A percentile compares a stretch with the other conserved stretches of the same genome.
Evolutionary conservation across 2,113 vertebrate species (phyloP).

Genomic region (Coturnix japonica): DNA sequence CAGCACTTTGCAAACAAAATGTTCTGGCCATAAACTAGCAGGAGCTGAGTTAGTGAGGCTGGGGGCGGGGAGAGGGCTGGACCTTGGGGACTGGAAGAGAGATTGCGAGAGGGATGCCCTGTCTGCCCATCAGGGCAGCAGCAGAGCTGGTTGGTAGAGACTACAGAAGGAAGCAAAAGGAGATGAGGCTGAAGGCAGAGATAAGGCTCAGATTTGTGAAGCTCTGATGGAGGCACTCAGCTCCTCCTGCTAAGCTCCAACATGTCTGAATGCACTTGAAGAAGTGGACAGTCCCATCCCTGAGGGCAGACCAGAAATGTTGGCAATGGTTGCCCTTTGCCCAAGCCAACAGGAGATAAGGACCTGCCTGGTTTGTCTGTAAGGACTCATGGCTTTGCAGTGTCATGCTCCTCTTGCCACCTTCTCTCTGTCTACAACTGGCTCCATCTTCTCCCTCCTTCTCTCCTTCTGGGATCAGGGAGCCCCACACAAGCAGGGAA

Average conservation of each 20-base stretch:
- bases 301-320: background rate
- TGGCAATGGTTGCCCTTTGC: background rate
- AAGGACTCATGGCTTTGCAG: background rate
- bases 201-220: background rate
- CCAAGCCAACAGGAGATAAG: fast-evolving
- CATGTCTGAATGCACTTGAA: fast-evolving
- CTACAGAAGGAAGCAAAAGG: background rate
- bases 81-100: background rate
- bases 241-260: background rate
- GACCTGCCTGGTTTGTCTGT: fast-evolving
- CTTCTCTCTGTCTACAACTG: fast-evolving
- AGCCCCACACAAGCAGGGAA: background rate
- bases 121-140: fast-evolving
- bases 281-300: too few species aligned
- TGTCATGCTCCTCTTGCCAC: background rate
- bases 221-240: background rate
- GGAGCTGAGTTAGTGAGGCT: background rate
- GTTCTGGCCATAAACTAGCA: conserved; percentile 63
- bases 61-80: background rate
- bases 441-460: background rate
- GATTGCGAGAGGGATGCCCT: background rate
- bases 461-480: background rate
- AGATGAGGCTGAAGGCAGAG: background rate
- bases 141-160: background rate
- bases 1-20: conserved; percentile 71